Evolutionary conservation across 2,113 vertebrate genomes (phyloP), one percentile per base, ranked within the genome.

Genomic region (Callospermophilus lateralis): DNA sequence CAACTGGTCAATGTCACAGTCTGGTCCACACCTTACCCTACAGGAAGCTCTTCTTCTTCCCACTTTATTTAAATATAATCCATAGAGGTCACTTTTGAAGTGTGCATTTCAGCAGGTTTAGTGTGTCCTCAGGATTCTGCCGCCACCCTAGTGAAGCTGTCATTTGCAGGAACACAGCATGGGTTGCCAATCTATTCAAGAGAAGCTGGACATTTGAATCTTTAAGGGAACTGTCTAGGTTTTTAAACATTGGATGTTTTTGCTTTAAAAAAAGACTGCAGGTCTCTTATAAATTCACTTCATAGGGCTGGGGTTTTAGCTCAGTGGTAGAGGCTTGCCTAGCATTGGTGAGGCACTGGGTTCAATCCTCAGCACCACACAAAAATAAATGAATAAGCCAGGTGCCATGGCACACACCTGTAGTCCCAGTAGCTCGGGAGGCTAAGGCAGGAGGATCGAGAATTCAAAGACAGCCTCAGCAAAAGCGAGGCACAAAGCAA

Each of bases 171-270:
- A 37, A 7, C 34, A 4, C 28, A 58, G 58, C 58, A 30, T 55
- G 28, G 48, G 42, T 1, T 70, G 42, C 22, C 89, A 72, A 48
- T 48, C 70, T 63, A 28, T 45, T 70, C 42, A n/a, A 34, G 51
- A 77, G 65, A 70, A 88, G 28, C n/a, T 63, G 55, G 42, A n/a
- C 55, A 48, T 94, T 85, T 73, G 34, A 63, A 37, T 92, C 45
- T 83, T 81, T 87, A 34, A 86, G 76, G 81, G 76, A 89, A 93
- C 48, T 79, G 84, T 26, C 80, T 83, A 12, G 10, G 19, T 79
- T 80, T 93, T 84, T 77, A 39, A 84, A 83, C 16, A 30, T 55
- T 74, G 58, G 67, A 20, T 58, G 34, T 39, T 24, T 93, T 19
- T 42, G 15, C 34, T 53, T 55, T 68, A 7, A 68, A n/a, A 68